Evolutionary conservation across 2,888 invertebrate genomes (phyloP), one percentile per base, ranked within the genome.

Genomic region (Brachyopa scutellaris): DNA sequence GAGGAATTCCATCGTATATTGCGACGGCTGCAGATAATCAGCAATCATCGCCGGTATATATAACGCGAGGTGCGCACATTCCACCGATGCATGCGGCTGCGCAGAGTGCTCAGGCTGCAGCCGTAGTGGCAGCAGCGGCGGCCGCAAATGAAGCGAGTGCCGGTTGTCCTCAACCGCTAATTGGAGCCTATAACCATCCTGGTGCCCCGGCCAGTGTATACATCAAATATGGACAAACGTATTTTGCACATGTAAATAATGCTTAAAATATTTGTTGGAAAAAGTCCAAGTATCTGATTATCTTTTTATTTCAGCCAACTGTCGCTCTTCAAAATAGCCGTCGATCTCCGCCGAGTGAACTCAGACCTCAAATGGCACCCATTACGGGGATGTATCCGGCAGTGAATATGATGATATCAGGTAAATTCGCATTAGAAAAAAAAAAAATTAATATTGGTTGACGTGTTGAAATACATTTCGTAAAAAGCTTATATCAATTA

Each of bases 121-220:
- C 90, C 84, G 0, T 88, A 21, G 55, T 92, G 88, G 70, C 90
- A 87, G 84, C 86, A n/a, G 87, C 86, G 9, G 86, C 86, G 11
- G 86, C 85, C 8, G 87, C 87, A 66, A 8, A 89, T 87, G 86
- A 87, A 64, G 85, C 86, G 26, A 85, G 85, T 55, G 77, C 89
- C 85, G 61, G 91, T 89, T 11, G 90, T 84, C 85, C 91, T 89
- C 85, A 91, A 89, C 17, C 92, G 89, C 85, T 90, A 89, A 84
- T 93, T 90, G 87, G 93, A 90, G 86, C 92, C 90, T 79, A 92
- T 90, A 87, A 93, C 92, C 84, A 90, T 91, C 89, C 89, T 89
- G 76, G 90, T 90, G 7, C 88, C 89, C 40, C 91, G 89, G 77
- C 91, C 86, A 88, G 90, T 88, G 89, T 91, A 77, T 91, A 90